These are phyloP conservation scores for Dendrolimus pini DNA, from an alignment of 2,888 invertebrate species.

Conservation along the genomic window DNA sequence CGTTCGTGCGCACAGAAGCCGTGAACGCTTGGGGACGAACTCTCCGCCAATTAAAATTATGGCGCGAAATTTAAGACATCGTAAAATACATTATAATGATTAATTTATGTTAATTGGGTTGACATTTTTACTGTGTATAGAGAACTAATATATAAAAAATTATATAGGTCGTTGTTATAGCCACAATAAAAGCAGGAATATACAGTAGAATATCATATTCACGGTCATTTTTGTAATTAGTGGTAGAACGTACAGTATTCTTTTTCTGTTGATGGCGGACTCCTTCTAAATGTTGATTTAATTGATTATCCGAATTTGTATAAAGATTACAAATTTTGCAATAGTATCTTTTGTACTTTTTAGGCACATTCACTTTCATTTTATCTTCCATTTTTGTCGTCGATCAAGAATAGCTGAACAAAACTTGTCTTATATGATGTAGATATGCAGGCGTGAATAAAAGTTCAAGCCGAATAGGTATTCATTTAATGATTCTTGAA, in stretches of 20 bases:
- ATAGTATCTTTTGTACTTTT: slow-evolving; percentile 43
- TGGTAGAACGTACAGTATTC: slow-evolving; percentile 28
- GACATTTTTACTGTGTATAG: slow-evolving; percentile 18
- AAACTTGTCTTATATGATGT: too few relatives aligned
- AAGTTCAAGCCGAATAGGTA: too few relatives aligned
- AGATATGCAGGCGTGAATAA: too few relatives aligned
- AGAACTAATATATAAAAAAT: slow-evolving; percentile 44
- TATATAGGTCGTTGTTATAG: slow-evolving; percentile 45
- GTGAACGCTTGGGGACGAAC: slow-evolving; percentile 76
- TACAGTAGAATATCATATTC: slow-evolving; percentile 40
- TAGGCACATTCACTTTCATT: slow-evolving; percentile 10
- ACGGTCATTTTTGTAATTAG: slow-evolving; percentile 28
- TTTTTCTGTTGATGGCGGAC: slow-evolving; percentile 52
- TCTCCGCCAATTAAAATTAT: slow-evolving; percentile 76
- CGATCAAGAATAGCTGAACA: not conserved
- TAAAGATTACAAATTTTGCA: slow-evolving; percentile 49
- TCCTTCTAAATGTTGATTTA: slow-evolving; percentile 61
- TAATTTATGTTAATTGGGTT: slow-evolving; percentile 31
- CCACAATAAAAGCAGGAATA: slow-evolving; percentile 39
- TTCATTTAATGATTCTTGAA: too few relatives aligned
- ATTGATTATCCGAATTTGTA: slow-evolving; percentile 63
- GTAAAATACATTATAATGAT: slow-evolving; percentile 49
- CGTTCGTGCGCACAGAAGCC: slow-evolving; percentile 78
- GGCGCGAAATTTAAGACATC: slow-evolving; percentile 75
- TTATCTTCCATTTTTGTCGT: slow-evolving; percentile 21